Percentiles rank a stretch among this genome's conserved stretches.
Conservation (phyloP, 1,140 invertebrate species). For the Penaeus indicus region DNA sequence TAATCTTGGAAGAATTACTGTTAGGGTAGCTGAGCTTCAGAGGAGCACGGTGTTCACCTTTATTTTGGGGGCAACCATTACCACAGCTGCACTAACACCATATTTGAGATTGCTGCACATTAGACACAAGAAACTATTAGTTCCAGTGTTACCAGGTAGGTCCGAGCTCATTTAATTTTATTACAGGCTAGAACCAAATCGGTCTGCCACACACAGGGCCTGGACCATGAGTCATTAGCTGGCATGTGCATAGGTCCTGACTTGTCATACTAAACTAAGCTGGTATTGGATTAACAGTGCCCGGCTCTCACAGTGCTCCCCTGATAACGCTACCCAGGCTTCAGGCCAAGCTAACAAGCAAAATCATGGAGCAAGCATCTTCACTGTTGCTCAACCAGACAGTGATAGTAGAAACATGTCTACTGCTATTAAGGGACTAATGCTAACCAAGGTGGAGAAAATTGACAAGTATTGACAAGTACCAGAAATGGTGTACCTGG, state of each 20-base stretch:
- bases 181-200: constrained; percentile 20
- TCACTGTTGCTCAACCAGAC: constrained; percentile 12
- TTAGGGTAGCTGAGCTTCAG: constrained; percentile 36
- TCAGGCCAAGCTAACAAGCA: constrained; percentile 57
- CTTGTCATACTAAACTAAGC: constrained; percentile 19
- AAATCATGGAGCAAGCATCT: not conserved
- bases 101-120: constrained; percentile 45
- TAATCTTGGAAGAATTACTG: constrained; percentile 60
- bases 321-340: constrained; percentile 35
- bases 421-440: constrained; percentile 45
- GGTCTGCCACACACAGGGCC: not conserved
- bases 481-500: constrained; percentile 40
- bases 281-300: constrained; percentile 15
- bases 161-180: constrained; percentile 28
- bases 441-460: constrained; percentile 44
- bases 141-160: not conserved
- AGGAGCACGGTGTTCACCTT: constrained; percentile 23
- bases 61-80: not conserved
- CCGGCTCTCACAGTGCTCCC: constrained; percentile 34
- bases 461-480: constrained; percentile 44
- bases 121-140: not conserved
- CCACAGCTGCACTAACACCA: constrained; percentile 35
- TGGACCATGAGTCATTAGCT: not conserved
- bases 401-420: constrained; percentile 27
- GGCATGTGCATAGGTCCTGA: constrained; percentile 27